phyloP scores from a whole-genome alignment of 2,113 vertebrate genomes.

The Pelecanus crispus region DNA sequence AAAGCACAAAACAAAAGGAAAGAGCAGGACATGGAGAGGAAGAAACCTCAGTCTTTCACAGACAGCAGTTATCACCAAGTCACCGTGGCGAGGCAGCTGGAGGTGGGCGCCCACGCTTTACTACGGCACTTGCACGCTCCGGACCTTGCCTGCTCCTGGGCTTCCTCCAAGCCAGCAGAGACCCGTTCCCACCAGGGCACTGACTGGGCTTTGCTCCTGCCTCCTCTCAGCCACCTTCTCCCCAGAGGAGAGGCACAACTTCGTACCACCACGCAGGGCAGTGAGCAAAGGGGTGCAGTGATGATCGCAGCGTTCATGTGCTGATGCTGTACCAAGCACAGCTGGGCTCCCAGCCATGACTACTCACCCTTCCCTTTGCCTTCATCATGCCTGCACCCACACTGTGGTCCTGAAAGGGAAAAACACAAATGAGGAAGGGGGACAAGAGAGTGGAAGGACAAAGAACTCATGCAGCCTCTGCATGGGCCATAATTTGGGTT shows the following conservation, averaged over 20 bases:
- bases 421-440: no score
- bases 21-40: not conserved
- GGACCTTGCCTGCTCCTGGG: not conserved
- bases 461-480: fast-evolving
- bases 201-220: fast-evolving
- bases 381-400: fast-evolving
- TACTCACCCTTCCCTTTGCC: not conserved
- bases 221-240: not conserved
- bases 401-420: fast-evolving
- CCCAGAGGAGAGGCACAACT: not conserved
- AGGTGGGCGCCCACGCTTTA: fast-evolving
- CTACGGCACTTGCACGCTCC: fast-evolving
- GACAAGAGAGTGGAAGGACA: not conserved
- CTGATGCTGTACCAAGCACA: not conserved
- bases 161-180: not conserved
- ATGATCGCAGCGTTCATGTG: fast-evolving
- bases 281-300: fast-evolving
- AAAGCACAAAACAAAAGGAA: not conserved
- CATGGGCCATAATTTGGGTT: not conserved
- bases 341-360: not conserved
- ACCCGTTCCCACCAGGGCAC: not conserved
- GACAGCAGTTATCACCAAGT: fast-evolving
- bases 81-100: not conserved
- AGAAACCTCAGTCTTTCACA: not conserved
- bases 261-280: fast-evolving